phyloP scores from a whole-genome alignment of 2,113 vertebrate species.

The Oreotrochilus melanogaster region DNA sequence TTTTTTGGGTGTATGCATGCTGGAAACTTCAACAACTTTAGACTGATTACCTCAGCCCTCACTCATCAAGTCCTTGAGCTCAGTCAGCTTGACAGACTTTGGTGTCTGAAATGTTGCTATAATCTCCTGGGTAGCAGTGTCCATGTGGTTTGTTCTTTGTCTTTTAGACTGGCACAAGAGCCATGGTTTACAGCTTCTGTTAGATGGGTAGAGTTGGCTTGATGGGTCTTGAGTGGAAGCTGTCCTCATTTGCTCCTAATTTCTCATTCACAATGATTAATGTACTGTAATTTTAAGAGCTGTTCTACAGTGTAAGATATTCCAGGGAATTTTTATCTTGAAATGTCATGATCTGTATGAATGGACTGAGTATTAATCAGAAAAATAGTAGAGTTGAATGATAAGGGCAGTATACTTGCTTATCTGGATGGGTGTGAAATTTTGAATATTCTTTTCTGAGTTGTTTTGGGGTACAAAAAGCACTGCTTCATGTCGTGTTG shows the following conservation, averaged over 20 bases:
- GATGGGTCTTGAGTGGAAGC: not conserved
- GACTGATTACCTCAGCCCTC: not conserved
- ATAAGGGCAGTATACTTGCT: not conserved
- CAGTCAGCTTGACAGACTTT: not conserved
- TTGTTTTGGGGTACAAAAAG: not conserved
- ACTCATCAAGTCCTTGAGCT: not conserved
- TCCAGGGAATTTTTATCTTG: not conserved
- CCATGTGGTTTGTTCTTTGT: too few species aligned
- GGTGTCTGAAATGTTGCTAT: too few species aligned
- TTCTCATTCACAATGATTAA: not conserved
- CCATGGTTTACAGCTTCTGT: not conserved
- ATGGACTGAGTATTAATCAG: not conserved
- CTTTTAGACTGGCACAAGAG: not conserved
- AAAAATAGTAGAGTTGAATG: not conserved
- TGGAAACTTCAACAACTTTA: not conserved
- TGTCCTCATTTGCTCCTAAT: not conserved
- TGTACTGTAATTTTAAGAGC: not conserved
- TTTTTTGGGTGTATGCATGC: not conserved
- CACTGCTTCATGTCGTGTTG: rapidly evolving
- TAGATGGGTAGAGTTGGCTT: not conserved
- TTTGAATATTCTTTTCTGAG: not conserved
- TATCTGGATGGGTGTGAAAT: not conserved
- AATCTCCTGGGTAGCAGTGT: too few species aligned
- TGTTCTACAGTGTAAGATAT: not conserved
- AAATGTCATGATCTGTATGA: not conserved